A percentile compares a stretch with the other conserved stretches of the same genome.
Evolutionary conservation across 2,113 vertebrate species (phyloP).

Genomic region (Myiozetetes cayanensis): DNA sequence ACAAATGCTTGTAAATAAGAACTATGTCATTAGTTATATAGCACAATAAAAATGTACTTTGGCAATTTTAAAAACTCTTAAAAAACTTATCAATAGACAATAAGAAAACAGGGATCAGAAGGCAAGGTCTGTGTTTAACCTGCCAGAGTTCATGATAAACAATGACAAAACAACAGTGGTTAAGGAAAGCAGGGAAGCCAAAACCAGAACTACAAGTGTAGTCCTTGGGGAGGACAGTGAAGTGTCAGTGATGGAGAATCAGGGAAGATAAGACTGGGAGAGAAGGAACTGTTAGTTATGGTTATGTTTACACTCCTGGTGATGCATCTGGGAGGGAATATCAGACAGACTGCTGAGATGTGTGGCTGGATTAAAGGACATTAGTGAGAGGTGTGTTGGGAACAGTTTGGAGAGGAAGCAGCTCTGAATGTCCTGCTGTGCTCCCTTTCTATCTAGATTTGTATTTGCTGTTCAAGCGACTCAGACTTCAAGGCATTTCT

Average conservation of each 20-base stretch:
- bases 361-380: not conserved
- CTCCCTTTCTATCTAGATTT: not conserved
- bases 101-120: not conserved
- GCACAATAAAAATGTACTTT: conserved; percentile 18
- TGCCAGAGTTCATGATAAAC: not conserved
- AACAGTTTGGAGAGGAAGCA: not conserved
- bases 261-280: not conserved
- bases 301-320: not conserved
- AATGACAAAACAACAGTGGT: not conserved
- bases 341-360: not conserved
- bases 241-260: not conserved
- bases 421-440: not conserved
- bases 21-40: not conserved
- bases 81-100: conserved; percentile 38
- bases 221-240: not conserved
- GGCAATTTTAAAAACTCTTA: conserved; percentile 9
- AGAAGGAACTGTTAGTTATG: not conserved
- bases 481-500: not conserved
- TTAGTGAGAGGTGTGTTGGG: accelerated
- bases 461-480: not conserved
- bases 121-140: not conserved
- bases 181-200: not conserved
- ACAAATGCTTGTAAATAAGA: conserved; percentile 15
- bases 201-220: not conserved
- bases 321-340: not conserved